A percentile compares a stretch with the other conserved stretches of the same genome.
Conservation (phyloP, 1,140 invertebrate genomes). For the Trichogramma pretiosum region DNA sequence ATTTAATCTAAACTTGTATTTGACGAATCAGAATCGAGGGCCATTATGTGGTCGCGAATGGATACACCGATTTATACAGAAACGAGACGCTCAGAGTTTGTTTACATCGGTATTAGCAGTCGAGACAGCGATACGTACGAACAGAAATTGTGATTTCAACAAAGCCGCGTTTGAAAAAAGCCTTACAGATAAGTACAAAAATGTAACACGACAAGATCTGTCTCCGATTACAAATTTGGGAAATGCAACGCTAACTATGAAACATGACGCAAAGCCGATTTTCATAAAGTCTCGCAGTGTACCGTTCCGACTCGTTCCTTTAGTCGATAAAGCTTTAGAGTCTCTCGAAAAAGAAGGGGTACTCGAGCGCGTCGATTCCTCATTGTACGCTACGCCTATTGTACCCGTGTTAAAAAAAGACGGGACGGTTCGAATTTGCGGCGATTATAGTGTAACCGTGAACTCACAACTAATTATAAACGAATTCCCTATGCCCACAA, state of each 20-base stretch:
- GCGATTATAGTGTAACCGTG: background rate
- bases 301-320: background rate
- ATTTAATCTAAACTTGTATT: slow-evolving; percentile 4
- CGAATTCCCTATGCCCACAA: background rate
- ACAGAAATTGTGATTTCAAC: background rate
- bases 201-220: background rate
- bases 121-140: no score
- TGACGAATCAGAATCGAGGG: background rate
- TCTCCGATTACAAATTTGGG: background rate
- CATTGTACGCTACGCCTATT: background rate
- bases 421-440: slow-evolving; percentile 3
- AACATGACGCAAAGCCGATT: background rate
- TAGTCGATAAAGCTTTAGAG: background rate
- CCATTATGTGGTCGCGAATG: background rate
- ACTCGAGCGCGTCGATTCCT: background rate
- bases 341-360: background rate
- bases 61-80: background rate
- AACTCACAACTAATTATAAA: background rate
- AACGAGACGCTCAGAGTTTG: background rate
- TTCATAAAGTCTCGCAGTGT: background rate
- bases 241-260: background rate
- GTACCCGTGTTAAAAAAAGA: background rate
- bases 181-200: background rate
- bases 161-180: background rate
- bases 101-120: background rate